Percentiles rank a stretch among this genome's conserved stretches.
Conservation (phyloP, 2,888 invertebrate genomes). For the Ectobius pallidus region DNA sequence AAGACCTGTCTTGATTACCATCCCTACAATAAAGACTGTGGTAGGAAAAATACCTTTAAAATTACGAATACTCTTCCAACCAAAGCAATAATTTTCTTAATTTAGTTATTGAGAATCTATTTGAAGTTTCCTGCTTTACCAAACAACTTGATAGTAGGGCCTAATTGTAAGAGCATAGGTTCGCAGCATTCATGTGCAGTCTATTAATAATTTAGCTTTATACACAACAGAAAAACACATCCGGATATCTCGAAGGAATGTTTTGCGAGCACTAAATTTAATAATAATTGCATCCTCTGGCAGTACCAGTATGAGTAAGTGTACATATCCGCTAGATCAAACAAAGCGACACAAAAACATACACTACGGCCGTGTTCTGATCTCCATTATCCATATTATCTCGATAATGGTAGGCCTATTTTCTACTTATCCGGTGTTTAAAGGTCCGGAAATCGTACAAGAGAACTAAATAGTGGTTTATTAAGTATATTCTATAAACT, state of each 20-base stretch:
- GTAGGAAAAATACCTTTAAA: too few relatives aligned
- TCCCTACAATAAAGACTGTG: too few relatives aligned
- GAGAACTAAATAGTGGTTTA: background rate
- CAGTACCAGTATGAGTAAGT: background rate
- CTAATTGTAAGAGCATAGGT: too few relatives aligned
- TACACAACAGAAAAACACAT: background rate
- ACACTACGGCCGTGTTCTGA: background rate
- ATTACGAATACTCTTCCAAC: too few relatives aligned
- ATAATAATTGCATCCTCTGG: conserved; percentile 19
- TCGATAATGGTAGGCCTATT: background rate
- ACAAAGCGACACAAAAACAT: conserved; percentile 19
- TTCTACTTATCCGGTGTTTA: conserved; percentile 18
- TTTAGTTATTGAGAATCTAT: too few relatives aligned
- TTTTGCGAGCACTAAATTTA: conserved; percentile 16
- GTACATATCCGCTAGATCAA: conserved; percentile 22
- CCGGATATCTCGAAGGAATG: background rate
- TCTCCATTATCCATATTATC: conserved; percentile 1
- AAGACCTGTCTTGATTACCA: too few relatives aligned
- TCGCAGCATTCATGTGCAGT: too few relatives aligned
- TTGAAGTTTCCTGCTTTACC: too few relatives aligned
- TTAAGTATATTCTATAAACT: conserved; percentile 3
- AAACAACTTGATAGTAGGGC: too few relatives aligned
- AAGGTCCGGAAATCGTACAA: background rate
- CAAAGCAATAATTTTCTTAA: too few relatives aligned
- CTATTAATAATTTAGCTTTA: too few relatives aligned